Base-by-base conservation (phyloP, 2,888 invertebrate species). In the Eristalinus sepulchralis region DNA sequence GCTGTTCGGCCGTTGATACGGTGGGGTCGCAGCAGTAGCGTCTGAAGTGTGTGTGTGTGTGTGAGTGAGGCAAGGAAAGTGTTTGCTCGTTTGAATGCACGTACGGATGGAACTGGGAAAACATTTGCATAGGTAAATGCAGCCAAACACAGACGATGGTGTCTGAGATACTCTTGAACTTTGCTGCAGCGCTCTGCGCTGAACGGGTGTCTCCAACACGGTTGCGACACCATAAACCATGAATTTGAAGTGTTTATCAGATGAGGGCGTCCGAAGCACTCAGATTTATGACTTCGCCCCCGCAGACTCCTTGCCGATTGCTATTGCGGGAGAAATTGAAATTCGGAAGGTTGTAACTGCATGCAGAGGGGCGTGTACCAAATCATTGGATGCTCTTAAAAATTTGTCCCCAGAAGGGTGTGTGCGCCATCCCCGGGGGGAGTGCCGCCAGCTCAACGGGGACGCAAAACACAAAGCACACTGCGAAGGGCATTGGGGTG, bases 71-170 rank as follows among this genome's bases (percentile, higher is more conserved):
- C 31, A 76, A 76, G 60, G 77, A 77, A 72, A 64, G 72, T 85
- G 77, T 85, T 85, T 85, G 85, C 70, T 82, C 78, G 85, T 78
- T 78, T 78, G 73, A 72, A 27, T 81, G 80, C 75, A 68, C 64
- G 67, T 36, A 13, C 24, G 13, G 57, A 10, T 24, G 24, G 13
- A 73, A 70, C 79, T 70, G 36, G 68, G 55, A 81, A 86, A 81
- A 78, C 82, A 82, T 86, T 86, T 86, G 68, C 82, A 78, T 86
- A 86, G 63, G 85, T 60, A 86, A 86, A 86, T 86, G 82, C 82
- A 86, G 66, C 57, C 57, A 34, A 47, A 20, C 55, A 64, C 47
- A n/a, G 10, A 68, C 27, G 71, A 66, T 63, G 57, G 27, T 31
- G 17, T 66, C 39, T 36, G 57, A 36, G 34, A 75, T 34, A 36